Conservation (phyloP, 1,140 invertebrate species). For the Pogonognathellus flavescens region DNA sequence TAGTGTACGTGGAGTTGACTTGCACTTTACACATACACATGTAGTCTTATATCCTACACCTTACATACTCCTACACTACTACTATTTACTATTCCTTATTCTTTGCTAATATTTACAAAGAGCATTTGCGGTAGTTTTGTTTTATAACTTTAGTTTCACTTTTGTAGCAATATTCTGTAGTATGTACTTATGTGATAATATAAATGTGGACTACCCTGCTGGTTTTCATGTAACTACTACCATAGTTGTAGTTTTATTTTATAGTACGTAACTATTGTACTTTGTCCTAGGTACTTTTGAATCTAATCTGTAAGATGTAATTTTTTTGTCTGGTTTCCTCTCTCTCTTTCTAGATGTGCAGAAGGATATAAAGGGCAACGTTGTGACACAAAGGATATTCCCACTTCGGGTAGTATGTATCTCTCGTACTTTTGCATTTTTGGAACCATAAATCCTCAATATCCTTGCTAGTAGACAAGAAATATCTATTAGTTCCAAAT, state of each 20-base stretch:
- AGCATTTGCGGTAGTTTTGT: too few relatives aligned
- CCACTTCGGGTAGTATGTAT: slow-evolving; percentile 77
- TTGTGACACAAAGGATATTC: slow-evolving; percentile 84
- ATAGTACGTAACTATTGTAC: not conserved
- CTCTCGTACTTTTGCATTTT: slow-evolving; percentile 67
- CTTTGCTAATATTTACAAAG: too few relatives aligned
- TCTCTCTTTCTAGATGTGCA: slow-evolving; percentile 82
- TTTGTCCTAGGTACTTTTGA: not conserved
- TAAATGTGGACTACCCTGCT: not conserved
- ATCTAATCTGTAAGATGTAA: slow-evolving; percentile 18
- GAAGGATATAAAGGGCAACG: slow-evolving; percentile 85
- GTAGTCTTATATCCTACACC: not conserved
- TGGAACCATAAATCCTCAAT: slow-evolving; percentile 65
- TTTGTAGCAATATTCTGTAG: too few relatives aligned
- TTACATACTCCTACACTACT: too few relatives aligned
- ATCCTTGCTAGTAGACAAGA: slow-evolving; percentile 66
- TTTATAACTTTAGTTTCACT: too few relatives aligned
- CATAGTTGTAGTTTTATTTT: not conserved
- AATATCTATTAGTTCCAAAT: slow-evolving; percentile 65
- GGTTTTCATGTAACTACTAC: not conserved
- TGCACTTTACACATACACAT: not conserved
- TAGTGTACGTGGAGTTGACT: too few relatives aligned
- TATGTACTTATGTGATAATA: too few relatives aligned
- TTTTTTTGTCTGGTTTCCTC: slow-evolving; percentile 60
- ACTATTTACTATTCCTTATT: too few relatives aligned